Base-by-base conservation (phyloP, 2,797 vertebrate genomes). In the Emydoidea blandingii region DNA sequence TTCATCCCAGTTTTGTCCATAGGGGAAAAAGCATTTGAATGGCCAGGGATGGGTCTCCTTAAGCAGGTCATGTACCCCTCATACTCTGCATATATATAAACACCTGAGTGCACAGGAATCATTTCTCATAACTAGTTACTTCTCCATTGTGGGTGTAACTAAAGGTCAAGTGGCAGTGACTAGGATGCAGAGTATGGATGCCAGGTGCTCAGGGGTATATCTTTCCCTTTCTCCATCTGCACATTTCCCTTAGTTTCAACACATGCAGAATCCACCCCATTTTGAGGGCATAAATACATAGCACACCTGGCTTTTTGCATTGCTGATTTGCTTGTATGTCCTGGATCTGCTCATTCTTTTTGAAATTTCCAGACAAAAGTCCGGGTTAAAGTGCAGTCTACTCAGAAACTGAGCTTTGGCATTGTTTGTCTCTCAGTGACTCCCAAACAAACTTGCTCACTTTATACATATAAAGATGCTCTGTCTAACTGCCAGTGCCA, bases 1-100 rank as follows among this genome's bases (percentile, higher is more conserved):
- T 74, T 83, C 21, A 49, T 91, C 93, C 12, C 41, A 90, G 79
- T 76, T 56, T 90, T 54, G 27, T 56, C 85, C 8, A 47, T 72
- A 34, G 0, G 0, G 53, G 81, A 41, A 93, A 81, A 80, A 54
- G 82, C 54, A 62, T 92, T 12, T 74, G 57, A 34, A 27, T 9
- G 88, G 59, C 94, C 79, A 86, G 47, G 54, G 91, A 50, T 41
- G 86, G 79, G 89, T 83, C 81, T 95, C 80, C 80, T 79, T 94
- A 27, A 31, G 92, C 52, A 93, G 18, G 37, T 12, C 68, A 34
- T 83, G 78, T 89, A 53, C 6, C 53, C 93, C 89, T 84, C 49
- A 81, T 79, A 86, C 90, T 78, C 81, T 52, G 68, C 83, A 8
- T 12, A 3, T 49, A 27, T 72, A 2, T n/a, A 19, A 4, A 2